Conservation (phyloP, 2,113 vertebrate species). For the Cyanoramphus novaezelandiae region DNA sequence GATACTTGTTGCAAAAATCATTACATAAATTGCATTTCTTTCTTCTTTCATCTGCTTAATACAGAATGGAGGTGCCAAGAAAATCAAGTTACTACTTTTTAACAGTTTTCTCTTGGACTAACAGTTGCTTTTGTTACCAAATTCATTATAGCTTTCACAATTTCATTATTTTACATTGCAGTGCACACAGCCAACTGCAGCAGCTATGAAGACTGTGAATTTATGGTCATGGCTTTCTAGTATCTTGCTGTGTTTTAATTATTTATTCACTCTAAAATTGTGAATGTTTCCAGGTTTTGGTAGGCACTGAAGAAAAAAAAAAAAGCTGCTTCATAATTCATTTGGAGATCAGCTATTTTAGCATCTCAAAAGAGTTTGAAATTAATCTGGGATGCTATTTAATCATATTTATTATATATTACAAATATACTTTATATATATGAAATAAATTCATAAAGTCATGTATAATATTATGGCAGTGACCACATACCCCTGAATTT, state of each 20-base stretch:
- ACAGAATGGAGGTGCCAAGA: not conserved
- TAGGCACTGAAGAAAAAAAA: not conserved
- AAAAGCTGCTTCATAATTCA: not conserved
- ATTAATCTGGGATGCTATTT: not conserved
- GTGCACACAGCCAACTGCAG: not conserved
- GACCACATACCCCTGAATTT: not conserved
- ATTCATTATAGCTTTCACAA: not conserved
- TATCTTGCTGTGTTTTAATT: not conserved
- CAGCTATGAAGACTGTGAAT: not conserved
- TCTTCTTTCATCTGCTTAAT: not conserved
- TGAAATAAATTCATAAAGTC: not conserved
- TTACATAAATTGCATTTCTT: not conserved
- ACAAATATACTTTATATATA: not conserved
- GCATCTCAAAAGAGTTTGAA: not conserved
- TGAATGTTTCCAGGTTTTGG: not conserved
- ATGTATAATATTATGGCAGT: not conserved
- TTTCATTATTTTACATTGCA: not conserved
- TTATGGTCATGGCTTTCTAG: not conserved
- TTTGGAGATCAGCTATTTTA: not conserved
- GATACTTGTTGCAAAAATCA: conserved; percentile 8
- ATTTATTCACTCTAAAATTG: not conserved
- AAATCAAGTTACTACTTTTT: not conserved
- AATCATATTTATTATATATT: not conserved
- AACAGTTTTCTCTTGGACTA: not conserved
- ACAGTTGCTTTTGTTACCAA: not conserved